Evolutionary conservation across 2,113 vertebrate species (phyloP).

Genomic region (Lophius piscatorius): DNA sequence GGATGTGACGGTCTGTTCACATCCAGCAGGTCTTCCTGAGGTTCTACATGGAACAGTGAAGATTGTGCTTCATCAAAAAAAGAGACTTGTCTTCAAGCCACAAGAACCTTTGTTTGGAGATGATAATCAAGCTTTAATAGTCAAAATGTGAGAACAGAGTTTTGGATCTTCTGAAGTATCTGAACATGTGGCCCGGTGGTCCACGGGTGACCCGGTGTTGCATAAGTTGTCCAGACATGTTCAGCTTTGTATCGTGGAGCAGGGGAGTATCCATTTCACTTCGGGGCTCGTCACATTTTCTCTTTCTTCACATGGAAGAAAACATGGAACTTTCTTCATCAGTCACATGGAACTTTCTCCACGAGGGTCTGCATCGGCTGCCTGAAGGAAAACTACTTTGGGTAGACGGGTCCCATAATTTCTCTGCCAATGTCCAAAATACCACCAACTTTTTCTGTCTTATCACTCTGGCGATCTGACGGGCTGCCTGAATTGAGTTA

Average conservation of each 20-base stretch:
- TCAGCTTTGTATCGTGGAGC: conserved; percentile 19
- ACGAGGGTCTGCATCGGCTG: conserved; percentile 18
- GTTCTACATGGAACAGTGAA: too few relatives aligned
- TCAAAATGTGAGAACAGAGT: background rate
- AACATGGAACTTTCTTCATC: too few relatives aligned
- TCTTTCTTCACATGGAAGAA: conserved; percentile 38
- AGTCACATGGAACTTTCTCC: conserved; percentile 36
- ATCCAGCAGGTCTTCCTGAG: too few relatives aligned
- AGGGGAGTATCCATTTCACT: conserved; percentile 43
- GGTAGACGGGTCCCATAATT: conserved; percentile 50
- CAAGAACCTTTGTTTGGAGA: too few relatives aligned
- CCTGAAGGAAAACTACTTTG: conserved; percentile 50
- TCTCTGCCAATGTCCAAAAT: conserved; percentile 22
- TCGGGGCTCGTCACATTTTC: conserved; percentile 19
- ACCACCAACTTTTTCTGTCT: conserved; percentile 43
- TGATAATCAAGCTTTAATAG: too few relatives aligned
- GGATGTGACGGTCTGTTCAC: too few relatives aligned
- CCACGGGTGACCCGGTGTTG: conserved; percentile 34
- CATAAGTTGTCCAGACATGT: conserved; percentile 31
- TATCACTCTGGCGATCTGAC: conserved; percentile 53
- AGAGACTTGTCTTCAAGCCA: too few relatives aligned
- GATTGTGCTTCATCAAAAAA: too few relatives aligned
- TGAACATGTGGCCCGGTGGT: conserved; percentile 20
- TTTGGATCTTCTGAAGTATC: background rate
- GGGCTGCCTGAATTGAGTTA: conserved; percentile 61